Base-by-base conservation (phyloP, 2,888 invertebrate genomes). In the Mystacides longicornis region DNA sequence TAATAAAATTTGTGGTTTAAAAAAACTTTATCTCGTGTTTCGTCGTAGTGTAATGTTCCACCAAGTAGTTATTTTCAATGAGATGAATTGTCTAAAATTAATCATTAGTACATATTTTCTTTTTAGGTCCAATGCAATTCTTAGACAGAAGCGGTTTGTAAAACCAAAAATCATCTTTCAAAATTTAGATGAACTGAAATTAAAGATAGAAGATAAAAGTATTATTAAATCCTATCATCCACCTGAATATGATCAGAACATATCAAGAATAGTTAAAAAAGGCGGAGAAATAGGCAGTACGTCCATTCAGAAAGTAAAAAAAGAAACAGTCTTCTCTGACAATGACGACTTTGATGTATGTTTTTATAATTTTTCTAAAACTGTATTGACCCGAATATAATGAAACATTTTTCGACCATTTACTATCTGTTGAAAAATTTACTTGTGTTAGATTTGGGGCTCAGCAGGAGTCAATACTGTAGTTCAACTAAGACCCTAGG, bases 161-260 rank as follows among this genome's bases (percentile, higher is more conserved):
- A 33, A 21, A 21, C 45, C 20, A 19, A 77, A 77, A 64, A 72
- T 77, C 52, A 69, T 71, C 37, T 77, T 77, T 69, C 72, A 77
- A 65, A 73, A 75, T 18, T 71, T 77, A 52, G 72, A 70, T 51
- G 77, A 77, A 58, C 72, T 77, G 11, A 77, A 77, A 67, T 71
- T 73, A 68, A 76, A 77, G 63, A 75, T 77, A 59, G 72, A 69
- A 45, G 72, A 75, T 21, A 64, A 54, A 43, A 21, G 45, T 45
- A 11, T 45, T 21, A 21, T 45, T 37, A 16, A 37, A 37, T 3
- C 14, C 4, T 4, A 4, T 37, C 37, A 16, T 16, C 37, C 37
- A 3, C 4, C 16, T 3, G 37, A 37, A 14, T 7, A 7, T 14
- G 37, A 37, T 14, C 37, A 37, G 37, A 16, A 37, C 16, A n/a